Evolutionary conservation across 2,113 vertebrate species (phyloP).

Genomic region (Dolichotis patagonum): DNA sequence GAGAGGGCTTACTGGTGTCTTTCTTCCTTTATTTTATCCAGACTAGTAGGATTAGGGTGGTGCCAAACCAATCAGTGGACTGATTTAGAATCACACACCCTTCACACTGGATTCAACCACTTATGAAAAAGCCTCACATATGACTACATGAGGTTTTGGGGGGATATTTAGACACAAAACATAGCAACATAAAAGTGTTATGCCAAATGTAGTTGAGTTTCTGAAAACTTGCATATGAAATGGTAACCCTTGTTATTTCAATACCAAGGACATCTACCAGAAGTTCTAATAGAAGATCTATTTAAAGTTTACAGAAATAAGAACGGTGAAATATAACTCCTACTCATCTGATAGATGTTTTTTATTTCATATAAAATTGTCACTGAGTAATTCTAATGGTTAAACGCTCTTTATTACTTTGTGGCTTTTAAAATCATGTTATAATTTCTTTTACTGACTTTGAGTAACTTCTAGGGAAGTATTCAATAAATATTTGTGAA

Average conservation of each 20-base stretch:
- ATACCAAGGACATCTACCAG: not conserved
- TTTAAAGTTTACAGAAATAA: slow-evolving; percentile 27
- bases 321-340: not conserved
- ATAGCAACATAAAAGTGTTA: not conserved
- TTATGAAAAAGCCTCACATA: not conserved
- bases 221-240: not conserved
- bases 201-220: not conserved
- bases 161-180: not conserved
- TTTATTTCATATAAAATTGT: not conserved
- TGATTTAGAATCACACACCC: not conserved
- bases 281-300: not conserved
- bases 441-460: not conserved
- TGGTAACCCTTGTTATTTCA: not conserved
- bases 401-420: slow-evolving; percentile 3
- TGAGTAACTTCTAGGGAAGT: not conserved
- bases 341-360: not conserved
- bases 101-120: not conserved
- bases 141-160: not conserved
- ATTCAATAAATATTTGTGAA: not conserved
- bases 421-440: not conserved
- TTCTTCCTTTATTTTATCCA: not conserved
- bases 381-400: not conserved
- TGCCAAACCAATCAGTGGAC: not conserved
- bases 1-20: not conserved
- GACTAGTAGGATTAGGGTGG: not conserved